These are phyloP conservation scores for Andricus grossulariae DNA, from an alignment of 1,140 invertebrate species.

Conservation along the genomic window DNA sequence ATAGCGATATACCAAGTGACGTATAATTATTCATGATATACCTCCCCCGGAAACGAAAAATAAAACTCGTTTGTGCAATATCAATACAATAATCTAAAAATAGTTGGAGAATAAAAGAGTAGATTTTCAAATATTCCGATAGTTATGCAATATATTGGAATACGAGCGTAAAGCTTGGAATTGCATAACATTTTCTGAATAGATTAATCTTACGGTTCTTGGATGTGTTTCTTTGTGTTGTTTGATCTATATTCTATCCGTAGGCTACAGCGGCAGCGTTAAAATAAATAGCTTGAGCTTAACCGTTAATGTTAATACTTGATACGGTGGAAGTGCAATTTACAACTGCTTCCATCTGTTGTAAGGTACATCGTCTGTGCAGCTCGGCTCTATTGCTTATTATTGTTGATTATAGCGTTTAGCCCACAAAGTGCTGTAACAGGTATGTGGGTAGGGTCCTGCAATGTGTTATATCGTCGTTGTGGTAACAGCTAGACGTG, in stretches of 20 bases:
- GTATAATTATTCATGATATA: slow-evolving; percentile 3
- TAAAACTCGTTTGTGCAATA: background rate
- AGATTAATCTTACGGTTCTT: too few species aligned
- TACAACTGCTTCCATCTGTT: slow-evolving; percentile 51
- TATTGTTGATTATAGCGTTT: slow-evolving; percentile 57
- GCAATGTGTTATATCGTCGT: slow-evolving; percentile 38
- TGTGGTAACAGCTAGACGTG: slow-evolving; percentile 12
- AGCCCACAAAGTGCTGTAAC: slow-evolving; percentile 52
- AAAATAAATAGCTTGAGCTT: slow-evolving; percentile 7
- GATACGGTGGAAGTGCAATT: slow-evolving; percentile 33
- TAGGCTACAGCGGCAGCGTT: background rate
- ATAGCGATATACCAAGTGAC: background rate
- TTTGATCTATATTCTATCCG: background rate
- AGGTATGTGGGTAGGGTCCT: slow-evolving; percentile 55
- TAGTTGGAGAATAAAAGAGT: background rate
- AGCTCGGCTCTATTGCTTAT: slow-evolving; percentile 50
- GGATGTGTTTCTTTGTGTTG: too few species aligned
- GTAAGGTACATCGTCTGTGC: slow-evolving; percentile 29
- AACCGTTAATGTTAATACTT: background rate
- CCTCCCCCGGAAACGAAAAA: slow-evolving; percentile 9
- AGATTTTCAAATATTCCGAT: background rate
- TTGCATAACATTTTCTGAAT: too few species aligned
- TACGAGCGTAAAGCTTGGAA: too few species aligned
- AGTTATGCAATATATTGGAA: background rate
- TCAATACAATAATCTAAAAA: background rate